Evolutionary conservation across 2,797 vertebrate genomes (phyloP).

Genomic region (Podarcis siculus): DNA sequence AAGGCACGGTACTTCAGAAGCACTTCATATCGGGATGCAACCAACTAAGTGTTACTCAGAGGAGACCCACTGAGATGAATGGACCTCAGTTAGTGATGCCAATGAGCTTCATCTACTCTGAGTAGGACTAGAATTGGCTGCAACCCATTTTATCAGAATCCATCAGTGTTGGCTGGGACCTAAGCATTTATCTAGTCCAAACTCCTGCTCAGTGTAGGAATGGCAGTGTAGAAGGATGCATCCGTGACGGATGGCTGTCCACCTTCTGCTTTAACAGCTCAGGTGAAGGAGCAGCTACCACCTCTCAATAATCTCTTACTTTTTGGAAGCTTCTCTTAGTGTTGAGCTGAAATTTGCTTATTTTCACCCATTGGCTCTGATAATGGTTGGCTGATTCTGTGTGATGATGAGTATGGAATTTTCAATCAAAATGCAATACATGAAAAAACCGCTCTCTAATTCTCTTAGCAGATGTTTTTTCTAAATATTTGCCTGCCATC

Average conservation of each 20-base stretch:
- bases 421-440: not conserved
- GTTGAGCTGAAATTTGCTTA: not conserved
- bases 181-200: no score
- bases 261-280: not conserved
- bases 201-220: not conserved
- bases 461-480: not conserved
- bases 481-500: constrained; percentile 67
- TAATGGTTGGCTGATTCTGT: not conserved
- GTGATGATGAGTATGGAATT: not conserved
- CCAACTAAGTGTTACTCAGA: not conserved
- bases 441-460: not conserved
- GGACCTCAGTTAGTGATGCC: no score
- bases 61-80: no score
- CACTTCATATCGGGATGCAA: not conserved
- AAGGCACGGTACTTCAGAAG: not conserved
- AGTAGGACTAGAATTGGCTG: no score
- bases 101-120: no score
- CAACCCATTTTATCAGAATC: not conserved
- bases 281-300: not conserved
- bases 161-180: not conserved
- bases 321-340: not conserved
- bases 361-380: not conserved
- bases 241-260: not conserved
- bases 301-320: not conserved
- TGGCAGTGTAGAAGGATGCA: not conserved